Evolutionary conservation across 2,888 invertebrate genomes (phyloP).

Genomic region (Furcula furcula): DNA sequence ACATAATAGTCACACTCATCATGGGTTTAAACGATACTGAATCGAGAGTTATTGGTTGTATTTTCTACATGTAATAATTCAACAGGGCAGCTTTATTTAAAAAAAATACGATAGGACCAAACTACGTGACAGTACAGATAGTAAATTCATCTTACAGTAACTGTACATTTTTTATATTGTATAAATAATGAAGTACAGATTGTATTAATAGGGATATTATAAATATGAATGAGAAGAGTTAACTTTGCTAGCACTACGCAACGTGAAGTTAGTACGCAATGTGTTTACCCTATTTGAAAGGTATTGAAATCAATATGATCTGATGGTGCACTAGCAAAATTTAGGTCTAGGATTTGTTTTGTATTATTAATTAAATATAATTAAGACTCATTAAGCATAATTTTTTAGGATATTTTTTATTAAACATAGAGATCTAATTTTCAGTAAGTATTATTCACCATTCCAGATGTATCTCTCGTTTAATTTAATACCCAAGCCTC

Average conservation of each 20-base stretch:
- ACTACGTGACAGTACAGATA: no score
- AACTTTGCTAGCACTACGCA: slow-evolving; percentile 8
- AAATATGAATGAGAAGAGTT: slow-evolving; percentile 14
- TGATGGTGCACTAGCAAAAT: slow-evolving; percentile 35
- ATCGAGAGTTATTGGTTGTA: no score
- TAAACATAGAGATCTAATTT: slow-evolving; percentile 2
- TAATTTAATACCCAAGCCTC: slow-evolving; percentile 5
- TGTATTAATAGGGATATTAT: no score
- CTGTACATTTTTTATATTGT: no score
- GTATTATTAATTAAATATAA: slow-evolving; percentile 20
- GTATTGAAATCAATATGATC: slow-evolving; percentile 10
- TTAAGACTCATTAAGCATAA: slow-evolving; percentile 30
- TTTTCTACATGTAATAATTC: no score
- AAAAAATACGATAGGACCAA: no score
- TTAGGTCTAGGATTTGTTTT: slow-evolving; percentile 20
- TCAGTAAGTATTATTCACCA: slow-evolving; percentile 22
- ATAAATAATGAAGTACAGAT: no score
- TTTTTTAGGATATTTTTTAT: slow-evolving; percentile 12
- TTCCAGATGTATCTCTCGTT: slow-evolving; percentile 19
- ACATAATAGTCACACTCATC: no score
- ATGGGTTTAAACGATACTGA: no score
- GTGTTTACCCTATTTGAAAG: no score
- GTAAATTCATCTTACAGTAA: no score
- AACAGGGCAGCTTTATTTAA: no score
- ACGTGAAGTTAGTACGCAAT: slow-evolving; percentile 1